These are phyloP conservation scores for Tuta absoluta DNA, from an alignment of 2,888 invertebrate genomes.

Conservation along the genomic window DNA sequence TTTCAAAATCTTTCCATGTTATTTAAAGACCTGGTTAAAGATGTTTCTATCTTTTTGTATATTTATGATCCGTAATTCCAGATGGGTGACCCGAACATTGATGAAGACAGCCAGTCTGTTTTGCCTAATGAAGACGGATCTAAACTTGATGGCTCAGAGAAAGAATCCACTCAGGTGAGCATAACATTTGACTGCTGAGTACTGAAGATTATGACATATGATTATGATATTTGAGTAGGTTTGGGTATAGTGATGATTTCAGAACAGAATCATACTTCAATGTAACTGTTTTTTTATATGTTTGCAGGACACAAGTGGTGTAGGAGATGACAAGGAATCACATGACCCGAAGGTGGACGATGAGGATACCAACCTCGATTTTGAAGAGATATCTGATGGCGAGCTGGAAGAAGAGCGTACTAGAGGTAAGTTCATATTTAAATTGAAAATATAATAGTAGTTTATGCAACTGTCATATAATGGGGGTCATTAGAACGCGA, in stretches of 20 bases:
- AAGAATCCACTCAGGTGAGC: slow-evolving; percentile 71
- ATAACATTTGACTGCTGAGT: too few relatives aligned
- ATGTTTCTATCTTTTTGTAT: too few relatives aligned
- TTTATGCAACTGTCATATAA: too few relatives aligned
- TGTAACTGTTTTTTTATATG: slow-evolving; percentile 8
- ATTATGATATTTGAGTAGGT: too few relatives aligned
- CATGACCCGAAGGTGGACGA: slow-evolving; percentile 85
- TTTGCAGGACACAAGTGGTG: slow-evolving; percentile 66
- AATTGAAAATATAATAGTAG: slow-evolving; percentile 2
- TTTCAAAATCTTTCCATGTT: too few relatives aligned
- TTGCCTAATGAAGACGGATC: slow-evolving; percentile 55
- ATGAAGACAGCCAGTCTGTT: slow-evolving; percentile 68
- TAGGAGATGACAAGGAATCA: slow-evolving; percentile 68
- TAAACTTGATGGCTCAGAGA: slow-evolving; percentile 65
- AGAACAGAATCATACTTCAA: too few relatives aligned
- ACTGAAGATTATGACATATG: too few relatives aligned
- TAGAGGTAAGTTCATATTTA: slow-evolving; percentile 53
- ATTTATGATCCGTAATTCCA: slow-evolving; percentile 37
- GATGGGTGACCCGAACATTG: slow-evolving; percentile 72
- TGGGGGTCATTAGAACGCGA: too few relatives aligned
- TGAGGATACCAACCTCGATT: slow-evolving; percentile 88
- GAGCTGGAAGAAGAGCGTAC: slow-evolving; percentile 91
- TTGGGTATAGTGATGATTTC: too few relatives aligned
- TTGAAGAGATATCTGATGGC: slow-evolving; percentile 95
- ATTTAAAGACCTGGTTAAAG: not conserved